Evolutionary conservation across 2,888 invertebrate genomes (phyloP).

Genomic region (Callinectes sapidus): DNA sequence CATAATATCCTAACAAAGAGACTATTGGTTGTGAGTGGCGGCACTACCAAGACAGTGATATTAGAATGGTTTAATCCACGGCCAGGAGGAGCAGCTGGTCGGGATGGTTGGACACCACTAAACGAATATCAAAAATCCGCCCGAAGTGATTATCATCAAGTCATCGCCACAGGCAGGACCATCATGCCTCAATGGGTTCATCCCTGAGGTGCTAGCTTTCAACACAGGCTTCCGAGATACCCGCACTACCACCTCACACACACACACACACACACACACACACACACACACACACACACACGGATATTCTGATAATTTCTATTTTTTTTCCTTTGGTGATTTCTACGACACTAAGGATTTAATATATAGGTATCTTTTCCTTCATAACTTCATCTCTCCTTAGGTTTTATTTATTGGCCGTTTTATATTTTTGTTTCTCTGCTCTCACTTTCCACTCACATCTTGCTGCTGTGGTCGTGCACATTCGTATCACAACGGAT

Average conservation of each 20-base stretch:
- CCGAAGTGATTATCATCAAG: background rate
- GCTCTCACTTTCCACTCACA: background rate
- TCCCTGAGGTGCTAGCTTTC: background rate
- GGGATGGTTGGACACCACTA: background rate
- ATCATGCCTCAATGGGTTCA: slow-evolving; percentile 1
- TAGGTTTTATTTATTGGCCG: background rate
- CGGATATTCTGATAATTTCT: background rate
- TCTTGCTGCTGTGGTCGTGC: no score
- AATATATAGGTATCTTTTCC: background rate
- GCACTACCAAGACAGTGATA: background rate
- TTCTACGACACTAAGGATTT: background rate
- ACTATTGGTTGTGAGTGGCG: background rate
- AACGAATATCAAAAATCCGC: background rate
- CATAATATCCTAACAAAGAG: no score
- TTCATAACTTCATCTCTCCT: background rate
- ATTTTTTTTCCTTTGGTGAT: background rate
- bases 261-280: background rate
- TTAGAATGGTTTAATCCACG: background rate
- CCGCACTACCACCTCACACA: background rate
- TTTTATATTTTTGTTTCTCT: background rate
- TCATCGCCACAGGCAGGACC: background rate
- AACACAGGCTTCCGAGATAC: background rate
- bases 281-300: background rate
- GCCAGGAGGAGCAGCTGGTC: background rate
- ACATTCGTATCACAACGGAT: no score